phyloP scores from a whole-genome alignment of 2,888 invertebrate species.

The Eristalinus aeneus region DNA sequence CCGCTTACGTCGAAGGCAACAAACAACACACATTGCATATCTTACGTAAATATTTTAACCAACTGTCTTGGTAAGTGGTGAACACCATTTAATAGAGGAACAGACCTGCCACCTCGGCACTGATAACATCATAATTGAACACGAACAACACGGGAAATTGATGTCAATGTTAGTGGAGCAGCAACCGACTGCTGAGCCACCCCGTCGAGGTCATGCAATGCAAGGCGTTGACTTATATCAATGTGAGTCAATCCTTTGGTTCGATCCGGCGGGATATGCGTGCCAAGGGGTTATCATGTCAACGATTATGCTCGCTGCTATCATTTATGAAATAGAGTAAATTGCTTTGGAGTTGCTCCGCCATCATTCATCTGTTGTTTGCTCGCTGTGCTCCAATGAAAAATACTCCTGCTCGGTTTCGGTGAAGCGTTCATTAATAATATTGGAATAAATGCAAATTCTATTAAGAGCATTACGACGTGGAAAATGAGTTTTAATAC shows the following conservation, averaged over 20 bases:
- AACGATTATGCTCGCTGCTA: slow-evolving; percentile 44
- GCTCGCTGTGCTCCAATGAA: neutral
- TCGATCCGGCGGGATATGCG: slow-evolving; percentile 45
- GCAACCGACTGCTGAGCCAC: neutral
- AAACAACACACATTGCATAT: too few relatives aligned
- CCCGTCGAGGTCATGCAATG: slow-evolving; percentile 37
- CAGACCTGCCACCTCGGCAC: neutral
- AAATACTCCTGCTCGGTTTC: neutral
- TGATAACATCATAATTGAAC: slow-evolving; percentile 60
- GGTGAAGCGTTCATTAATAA: neutral
- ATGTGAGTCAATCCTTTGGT: slow-evolving; percentile 43
- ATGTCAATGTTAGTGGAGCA: slow-evolving; percentile 61
- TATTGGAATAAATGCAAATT: too few relatives aligned
- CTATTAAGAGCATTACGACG: too few relatives aligned
- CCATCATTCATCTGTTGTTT: neutral
- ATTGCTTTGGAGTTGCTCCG: slow-evolving; percentile 44
- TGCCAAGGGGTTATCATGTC: slow-evolving; percentile 57
- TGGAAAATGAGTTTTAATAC: neutral
- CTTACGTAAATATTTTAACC: too few relatives aligned
- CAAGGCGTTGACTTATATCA: slow-evolving; percentile 42
- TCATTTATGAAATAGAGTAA: slow-evolving; percentile 63
- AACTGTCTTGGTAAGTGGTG: slow-evolving; percentile 38
- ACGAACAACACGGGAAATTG: slow-evolving; percentile 61
- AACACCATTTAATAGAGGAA: slow-evolving; percentile 36
- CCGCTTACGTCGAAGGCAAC: too few relatives aligned